phyloP scores from a whole-genome alignment of 2,113 vertebrate species.

The Copsychus sechellarum region DNA sequence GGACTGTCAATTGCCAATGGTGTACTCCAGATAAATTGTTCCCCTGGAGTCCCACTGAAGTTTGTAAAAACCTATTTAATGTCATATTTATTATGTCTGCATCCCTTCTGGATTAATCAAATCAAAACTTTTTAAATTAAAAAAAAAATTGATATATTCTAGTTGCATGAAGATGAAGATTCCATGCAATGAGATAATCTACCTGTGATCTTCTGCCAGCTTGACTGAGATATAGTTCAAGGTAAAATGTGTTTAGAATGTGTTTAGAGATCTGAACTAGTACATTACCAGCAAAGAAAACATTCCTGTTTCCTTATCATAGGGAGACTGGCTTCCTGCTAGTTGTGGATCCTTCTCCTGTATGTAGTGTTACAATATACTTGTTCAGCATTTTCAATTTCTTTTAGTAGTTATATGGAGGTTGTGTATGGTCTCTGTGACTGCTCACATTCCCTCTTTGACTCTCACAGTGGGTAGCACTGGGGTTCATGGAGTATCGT shows the following conservation, averaged over 20 bases:
- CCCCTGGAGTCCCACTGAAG: not conserved
- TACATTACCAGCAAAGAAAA: slow-evolving; percentile 45
- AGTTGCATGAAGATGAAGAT: not conserved
- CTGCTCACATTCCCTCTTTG: not conserved
- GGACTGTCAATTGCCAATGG: not conserved
- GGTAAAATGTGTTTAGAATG: slow-evolving; percentile 33
- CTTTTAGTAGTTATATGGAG: not conserved
- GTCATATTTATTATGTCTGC: not conserved
- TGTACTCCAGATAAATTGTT: not conserved
- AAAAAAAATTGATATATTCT: not conserved
- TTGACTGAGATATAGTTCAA: slow-evolving; percentile 29
- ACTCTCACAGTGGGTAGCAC: not conserved
- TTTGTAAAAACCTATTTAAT: not conserved
- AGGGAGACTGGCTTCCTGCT: slow-evolving; percentile 24
- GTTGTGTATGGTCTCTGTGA: not conserved
- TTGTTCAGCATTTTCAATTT: slow-evolving; percentile 17
- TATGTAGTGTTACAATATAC: not conserved
- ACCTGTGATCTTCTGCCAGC: slow-evolving; percentile 60
- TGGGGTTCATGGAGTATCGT: not conserved
- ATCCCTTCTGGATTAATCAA: not conserved
- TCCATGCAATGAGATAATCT: not conserved
- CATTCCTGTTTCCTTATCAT: slow-evolving; percentile 42
- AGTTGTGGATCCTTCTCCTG: not conserved
- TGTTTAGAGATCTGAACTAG: slow-evolving; percentile 41
- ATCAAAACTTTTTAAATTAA: not conserved